Conservation (phyloP, 2,888 invertebrate genomes). For the Deladenus siricidicola region DNA sequence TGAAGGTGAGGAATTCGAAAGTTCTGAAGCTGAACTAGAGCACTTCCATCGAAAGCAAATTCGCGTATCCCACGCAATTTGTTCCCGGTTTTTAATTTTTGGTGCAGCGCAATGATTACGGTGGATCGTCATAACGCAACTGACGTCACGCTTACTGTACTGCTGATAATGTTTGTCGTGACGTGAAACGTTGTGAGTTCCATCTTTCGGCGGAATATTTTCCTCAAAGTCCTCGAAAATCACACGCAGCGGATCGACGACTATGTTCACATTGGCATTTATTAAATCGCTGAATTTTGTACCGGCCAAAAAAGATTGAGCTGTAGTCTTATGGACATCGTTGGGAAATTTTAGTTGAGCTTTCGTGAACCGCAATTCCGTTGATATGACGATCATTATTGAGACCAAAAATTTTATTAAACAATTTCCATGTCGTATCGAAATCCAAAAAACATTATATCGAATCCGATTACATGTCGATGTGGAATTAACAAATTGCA, state of each 20-base stretch:
- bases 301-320: not conserved
- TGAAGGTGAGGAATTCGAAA: not conserved
- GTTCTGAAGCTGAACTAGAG: not conserved
- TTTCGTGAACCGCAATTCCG: too few species aligned
- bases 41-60: slow-evolving; percentile 21
- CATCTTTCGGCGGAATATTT: slow-evolving; percentile 1
- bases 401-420: too few species aligned
- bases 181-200: too few species aligned
- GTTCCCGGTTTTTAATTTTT: slow-evolving; percentile 8
- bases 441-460: too few species aligned
- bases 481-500: too few species aligned
- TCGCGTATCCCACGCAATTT: slow-evolving; percentile 27
- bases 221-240: slow-evolving; percentile 14
- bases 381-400: too few species aligned
- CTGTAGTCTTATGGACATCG: too few species aligned
- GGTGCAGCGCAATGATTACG: slow-evolving; percentile 5
- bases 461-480: too few species aligned
- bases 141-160: slow-evolving; percentile 10
- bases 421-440: too few species aligned
- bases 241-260: slow-evolving; percentile 25
- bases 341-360: too few species aligned
- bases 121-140: slow-evolving; percentile 6
- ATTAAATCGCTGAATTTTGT: slow-evolving; percentile 20
- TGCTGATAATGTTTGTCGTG: too few species aligned
- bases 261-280: slow-evolving; percentile 21